Percentiles rank a stretch among this genome's conserved stretches.
Evolutionary conservation across 2,888 invertebrate genomes (phyloP).

Genomic region (Limenitis camilla): DNA sequence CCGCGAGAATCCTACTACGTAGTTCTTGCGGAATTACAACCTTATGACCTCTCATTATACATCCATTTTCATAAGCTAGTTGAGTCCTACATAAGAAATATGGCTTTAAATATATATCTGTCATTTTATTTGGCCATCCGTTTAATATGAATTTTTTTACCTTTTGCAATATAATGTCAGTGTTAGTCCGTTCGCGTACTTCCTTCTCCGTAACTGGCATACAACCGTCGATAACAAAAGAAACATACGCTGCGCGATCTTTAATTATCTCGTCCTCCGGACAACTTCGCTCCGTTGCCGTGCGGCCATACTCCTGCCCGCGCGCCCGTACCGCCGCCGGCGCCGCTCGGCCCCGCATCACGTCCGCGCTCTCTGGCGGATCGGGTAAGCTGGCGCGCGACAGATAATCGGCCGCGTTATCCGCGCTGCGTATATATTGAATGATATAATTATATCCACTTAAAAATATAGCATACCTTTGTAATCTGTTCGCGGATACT

Average conservation of each 20-base stretch:
- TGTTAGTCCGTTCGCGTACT: conserved; percentile 9
- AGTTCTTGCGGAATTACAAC: neutral
- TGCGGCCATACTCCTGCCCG: neutral
- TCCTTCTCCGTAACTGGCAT: conserved; percentile 10
- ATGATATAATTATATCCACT: conserved; percentile 21
- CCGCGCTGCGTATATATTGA: conserved; percentile 16
- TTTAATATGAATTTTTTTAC: too few relatives aligned
- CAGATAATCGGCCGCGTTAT: conserved; percentile 20
- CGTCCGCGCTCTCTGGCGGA: too few relatives aligned
- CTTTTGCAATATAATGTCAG: too few relatives aligned
- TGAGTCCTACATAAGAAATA: too few relatives aligned
- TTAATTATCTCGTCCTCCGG: neutral
- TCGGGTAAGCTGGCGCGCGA: conserved; percentile 6
- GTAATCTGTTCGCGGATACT: conserved; percentile 22
- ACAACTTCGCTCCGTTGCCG: neutral
- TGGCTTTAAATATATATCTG: too few relatives aligned
- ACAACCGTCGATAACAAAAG: conserved; percentile 13
- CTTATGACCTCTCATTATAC: neutral
- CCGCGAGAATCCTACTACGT: neutral
- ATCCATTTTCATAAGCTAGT: too few relatives aligned
- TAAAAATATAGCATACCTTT: conserved; percentile 24
- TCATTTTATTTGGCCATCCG: too few relatives aligned
- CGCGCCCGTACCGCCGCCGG: too few relatives aligned
- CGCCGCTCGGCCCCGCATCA: too few relatives aligned
- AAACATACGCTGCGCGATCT: conserved; percentile 13